These are phyloP conservation scores for Drosophila planitibia DNA, from an alignment of 2,888 invertebrate genomes.

Conservation along the genomic window DNA sequence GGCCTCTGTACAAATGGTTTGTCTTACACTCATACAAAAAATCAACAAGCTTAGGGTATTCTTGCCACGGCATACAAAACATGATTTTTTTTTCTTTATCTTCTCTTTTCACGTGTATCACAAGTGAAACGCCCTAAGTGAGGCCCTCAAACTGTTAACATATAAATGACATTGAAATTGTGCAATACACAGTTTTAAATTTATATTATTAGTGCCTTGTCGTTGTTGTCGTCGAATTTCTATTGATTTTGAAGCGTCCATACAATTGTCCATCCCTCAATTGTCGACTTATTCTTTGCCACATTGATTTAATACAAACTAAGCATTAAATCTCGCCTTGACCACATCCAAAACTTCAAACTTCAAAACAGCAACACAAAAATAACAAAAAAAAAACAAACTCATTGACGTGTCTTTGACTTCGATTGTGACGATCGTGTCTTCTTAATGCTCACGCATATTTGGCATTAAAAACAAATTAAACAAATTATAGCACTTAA, in stretches of 20 bases:
- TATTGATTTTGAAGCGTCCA: slow-evolving; percentile 52
- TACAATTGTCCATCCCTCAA: slow-evolving; percentile 42
- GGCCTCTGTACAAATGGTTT: background rate
- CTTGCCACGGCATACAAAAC: background rate
- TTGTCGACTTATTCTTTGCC: slow-evolving; percentile 62
- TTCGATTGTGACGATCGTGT: slow-evolving; percentile 36
- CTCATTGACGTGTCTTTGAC: slow-evolving; percentile 49
- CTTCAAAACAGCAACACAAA: slow-evolving; percentile 1
- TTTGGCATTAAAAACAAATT: slow-evolving; percentile 59
- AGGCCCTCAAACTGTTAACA: slow-evolving; percentile 62
- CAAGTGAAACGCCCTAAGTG: slow-evolving; percentile 53
- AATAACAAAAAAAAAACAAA: background rate
- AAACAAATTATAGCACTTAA: slow-evolving; percentile 39
- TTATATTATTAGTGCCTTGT: slow-evolving; percentile 30
- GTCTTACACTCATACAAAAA: too few relatives aligned
- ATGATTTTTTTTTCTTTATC: slow-evolving; percentile 25
- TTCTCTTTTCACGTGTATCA: slow-evolving; percentile 15
- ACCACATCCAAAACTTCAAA: slow-evolving; percentile 32
- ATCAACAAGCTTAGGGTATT: slow-evolving; percentile 13
- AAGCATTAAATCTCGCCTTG: slow-evolving; percentile 63
- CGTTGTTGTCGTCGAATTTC: slow-evolving; percentile 10
- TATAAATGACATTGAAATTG: slow-evolving; percentile 71
- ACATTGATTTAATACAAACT: slow-evolving; percentile 68
- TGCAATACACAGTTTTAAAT: slow-evolving; percentile 58
- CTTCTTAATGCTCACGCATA: slow-evolving; percentile 58